phyloP scores from a whole-genome alignment of 1,140 invertebrate species.

The Bombus haemorrhoidalis region DNA sequence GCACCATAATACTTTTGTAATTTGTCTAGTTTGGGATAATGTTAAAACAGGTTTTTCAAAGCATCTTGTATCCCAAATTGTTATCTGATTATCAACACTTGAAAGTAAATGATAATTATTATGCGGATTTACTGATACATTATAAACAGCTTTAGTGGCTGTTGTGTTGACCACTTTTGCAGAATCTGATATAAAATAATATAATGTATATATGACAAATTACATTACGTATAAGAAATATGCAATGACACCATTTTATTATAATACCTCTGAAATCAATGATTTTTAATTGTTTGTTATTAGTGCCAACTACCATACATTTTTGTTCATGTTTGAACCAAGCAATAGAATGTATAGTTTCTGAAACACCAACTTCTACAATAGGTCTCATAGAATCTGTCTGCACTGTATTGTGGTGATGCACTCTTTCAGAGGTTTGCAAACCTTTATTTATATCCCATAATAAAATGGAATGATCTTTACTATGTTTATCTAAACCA shows the following conservation, averaged over 20 bases:
- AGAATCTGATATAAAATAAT: constrained; percentile 84
- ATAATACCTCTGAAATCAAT: constrained; percentile 94
- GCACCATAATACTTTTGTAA: constrained; percentile 93
- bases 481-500: constrained; percentile 93
- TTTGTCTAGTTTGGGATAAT: constrained; percentile 87
- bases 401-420: constrained; percentile 73
- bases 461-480: constrained; percentile 91
- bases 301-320: constrained; percentile 92
- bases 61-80: constrained; percentile 93
- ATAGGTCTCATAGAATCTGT: constrained; percentile 83
- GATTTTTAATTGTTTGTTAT: constrained; percentile 94
- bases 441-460: constrained; percentile 88
- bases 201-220: not conserved
- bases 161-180: constrained; percentile 88
- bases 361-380: constrained; percentile 89
- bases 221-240: not conserved
- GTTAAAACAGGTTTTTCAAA: constrained; percentile 93
- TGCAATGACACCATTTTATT: not conserved
- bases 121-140: constrained; percentile 90
- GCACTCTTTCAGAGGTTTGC: constrained; percentile 74
- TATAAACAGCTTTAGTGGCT: constrained; percentile 92
- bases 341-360: constrained; percentile 91
- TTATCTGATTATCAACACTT: constrained; percentile 90
- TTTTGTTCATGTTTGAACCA: constrained; percentile 91
- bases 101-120: constrained; percentile 92